A percentile compares a stretch with the other conserved stretches of the same genome.
phyloP scores from a whole-genome alignment of 2,888 invertebrate genomes.

The Malthinus flaveolus region DNA sequence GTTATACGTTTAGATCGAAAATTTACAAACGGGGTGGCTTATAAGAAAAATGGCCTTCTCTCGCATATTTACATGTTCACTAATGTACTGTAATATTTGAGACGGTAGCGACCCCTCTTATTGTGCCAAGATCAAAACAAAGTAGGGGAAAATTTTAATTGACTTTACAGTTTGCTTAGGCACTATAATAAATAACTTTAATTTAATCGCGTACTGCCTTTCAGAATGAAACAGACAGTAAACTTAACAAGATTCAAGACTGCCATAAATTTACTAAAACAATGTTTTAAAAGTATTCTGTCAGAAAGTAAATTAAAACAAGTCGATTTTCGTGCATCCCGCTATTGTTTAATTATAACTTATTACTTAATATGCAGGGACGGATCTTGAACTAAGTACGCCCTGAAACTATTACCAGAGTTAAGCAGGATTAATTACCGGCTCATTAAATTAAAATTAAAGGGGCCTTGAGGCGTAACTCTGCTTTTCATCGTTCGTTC shows the following conservation, averaged over 20 bases:
- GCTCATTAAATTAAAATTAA: no score
- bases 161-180: slow-evolving; percentile 39
- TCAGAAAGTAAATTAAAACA: slow-evolving; percentile 14
- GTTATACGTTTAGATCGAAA: not conserved
- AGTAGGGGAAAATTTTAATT: slow-evolving; percentile 37
- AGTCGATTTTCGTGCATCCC: not conserved
- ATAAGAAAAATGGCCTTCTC: no score
- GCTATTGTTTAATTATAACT: no score
- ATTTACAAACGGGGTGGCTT: no score
- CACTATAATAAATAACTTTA: slow-evolving; percentile 40
- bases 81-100: slow-evolving; percentile 17
- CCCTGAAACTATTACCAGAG: no score
- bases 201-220: slow-evolving; percentile 35
- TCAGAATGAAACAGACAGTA: slow-evolving; percentile 23
- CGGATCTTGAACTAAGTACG: no score
- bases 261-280: slow-evolving; percentile 14
- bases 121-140: slow-evolving; percentile 18
- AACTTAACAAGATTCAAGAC: slow-evolving; percentile 26
- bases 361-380: no score
- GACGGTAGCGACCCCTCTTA: slow-evolving; percentile 6
- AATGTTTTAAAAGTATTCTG: slow-evolving; percentile 17
- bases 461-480: no score
- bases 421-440: no score
- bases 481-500: no score
- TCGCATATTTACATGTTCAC: slow-evolving; percentile 4